These are phyloP conservation scores for Chrysina gloriosa DNA, from an alignment of 2,888 invertebrate species.

Conservation along the genomic window DNA sequence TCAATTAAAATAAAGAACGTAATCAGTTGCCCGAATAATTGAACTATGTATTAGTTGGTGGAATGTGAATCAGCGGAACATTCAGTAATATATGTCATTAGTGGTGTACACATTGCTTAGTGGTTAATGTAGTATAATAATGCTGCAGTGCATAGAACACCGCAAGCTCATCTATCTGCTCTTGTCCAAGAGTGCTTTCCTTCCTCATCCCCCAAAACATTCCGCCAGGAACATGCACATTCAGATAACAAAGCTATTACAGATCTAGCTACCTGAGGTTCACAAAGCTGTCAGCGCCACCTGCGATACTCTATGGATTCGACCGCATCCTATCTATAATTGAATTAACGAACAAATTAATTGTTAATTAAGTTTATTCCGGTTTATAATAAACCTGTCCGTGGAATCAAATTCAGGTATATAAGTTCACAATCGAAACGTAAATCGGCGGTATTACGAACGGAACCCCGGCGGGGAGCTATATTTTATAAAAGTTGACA, in stretches of 20 bases:
- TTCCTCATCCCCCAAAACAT: conserved; percentile 44
- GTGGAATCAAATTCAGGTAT: conserved; percentile 50
- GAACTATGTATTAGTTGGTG: conserved; percentile 37
- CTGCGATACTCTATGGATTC: conserved; percentile 52
- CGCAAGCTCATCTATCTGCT: conserved; percentile 48
- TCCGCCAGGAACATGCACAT: conserved; percentile 51
- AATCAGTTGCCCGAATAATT: conserved; percentile 6
- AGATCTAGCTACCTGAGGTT: conserved; percentile 58
- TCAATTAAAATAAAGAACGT: background rate
- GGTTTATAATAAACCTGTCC: conserved; percentile 43
- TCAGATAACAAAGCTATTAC: conserved; percentile 58
- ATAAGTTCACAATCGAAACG: conserved; percentile 26
- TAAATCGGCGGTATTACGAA: conserved; percentile 7
- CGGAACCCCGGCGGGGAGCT: conserved; percentile 20
- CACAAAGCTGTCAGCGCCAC: conserved; percentile 56
- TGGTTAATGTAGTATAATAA: conserved; percentile 48
- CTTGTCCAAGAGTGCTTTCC: conserved; percentile 44
- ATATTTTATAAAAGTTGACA: conserved; percentile 54
- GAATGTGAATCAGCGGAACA: conserved; percentile 33
- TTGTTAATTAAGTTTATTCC: conserved; percentile 56
- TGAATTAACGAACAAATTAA: conserved; percentile 53
- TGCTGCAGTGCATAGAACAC: conserved; percentile 46
- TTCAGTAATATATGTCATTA: conserved; percentile 43
- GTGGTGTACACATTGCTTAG: conserved; percentile 45
- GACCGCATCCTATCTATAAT: conserved; percentile 56